Base-by-base conservation (phyloP, 2,888 invertebrate genomes). In the Asteroscopus sphinx region DNA sequence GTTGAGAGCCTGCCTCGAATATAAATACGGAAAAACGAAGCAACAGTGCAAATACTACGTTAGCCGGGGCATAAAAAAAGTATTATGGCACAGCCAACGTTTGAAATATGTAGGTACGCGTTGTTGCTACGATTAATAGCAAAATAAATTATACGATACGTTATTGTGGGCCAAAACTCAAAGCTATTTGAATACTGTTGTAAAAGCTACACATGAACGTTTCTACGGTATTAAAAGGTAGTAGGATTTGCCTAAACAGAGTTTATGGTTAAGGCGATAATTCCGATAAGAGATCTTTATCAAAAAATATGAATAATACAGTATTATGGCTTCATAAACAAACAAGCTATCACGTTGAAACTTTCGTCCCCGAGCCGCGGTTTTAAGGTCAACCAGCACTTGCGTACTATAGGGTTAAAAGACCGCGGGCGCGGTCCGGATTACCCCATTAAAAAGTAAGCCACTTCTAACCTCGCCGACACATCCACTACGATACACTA, bases 381-480 rank as follows among this genome's bases (percentile, higher is more conserved):
- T 88, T 89, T 87, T 91, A 91, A 91, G 91, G 90, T 90, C 91
- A 88, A 88, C 82, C 82, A 83, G 86, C 85, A 87, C 86, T 87
- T 83, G 85, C 82, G 85, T 87, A 83, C 80, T 81, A 81, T 79
- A 83, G 87, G 86, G 83, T 87, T 85, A 83, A 81, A 83, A 86
- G 83, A 82, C 83, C 83, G 88, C 90, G 90, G 90, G 90, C 90
- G 91, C 87, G 87, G 87, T 79, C 84, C 83, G 84, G 82, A 83
- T 86, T 77, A 87, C 81, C 81, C 83, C 80, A 83, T 86, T 84
- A 86, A 79, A 80, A 82, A 79, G 76, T 81, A 81, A 82, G 78
- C 76, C 79, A 85, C 79, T 81, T 80, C 81, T 82, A 85, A 83
- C 80, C 81, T 83, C 64, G 74, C 77, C 73, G 71, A 79, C 79